phyloP scores from a whole-genome alignment of 1,140 invertebrate genomes.

The Melipona quadrifasciata region DNA sequence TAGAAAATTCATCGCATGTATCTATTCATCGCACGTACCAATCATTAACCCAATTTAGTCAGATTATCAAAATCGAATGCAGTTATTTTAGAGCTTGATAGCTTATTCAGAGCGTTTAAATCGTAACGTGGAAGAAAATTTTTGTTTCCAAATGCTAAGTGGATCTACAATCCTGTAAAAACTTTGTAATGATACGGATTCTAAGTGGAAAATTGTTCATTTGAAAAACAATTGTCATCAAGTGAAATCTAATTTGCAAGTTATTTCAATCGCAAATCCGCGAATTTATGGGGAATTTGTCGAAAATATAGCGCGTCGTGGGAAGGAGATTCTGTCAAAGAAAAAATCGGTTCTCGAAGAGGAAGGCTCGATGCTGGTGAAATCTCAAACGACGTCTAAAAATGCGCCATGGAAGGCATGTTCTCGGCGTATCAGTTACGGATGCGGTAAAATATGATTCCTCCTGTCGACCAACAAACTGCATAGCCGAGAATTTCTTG shows the following conservation, averaged over 20 bases:
- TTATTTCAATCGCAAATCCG: neutral
- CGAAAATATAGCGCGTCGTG: neutral
- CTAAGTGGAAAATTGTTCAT: neutral
- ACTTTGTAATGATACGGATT: neutral
- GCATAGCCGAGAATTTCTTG: constrained; percentile 8
- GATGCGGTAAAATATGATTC: constrained; percentile 36
- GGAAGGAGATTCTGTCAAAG: neutral
- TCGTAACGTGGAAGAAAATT: neutral
- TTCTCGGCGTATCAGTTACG: constrained; percentile 36
- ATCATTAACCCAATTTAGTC: neutral
- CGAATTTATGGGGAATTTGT: neutral
- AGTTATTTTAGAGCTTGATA: neutral
- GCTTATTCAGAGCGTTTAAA: neutral
- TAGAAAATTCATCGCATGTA: no score
- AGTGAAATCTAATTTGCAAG: no score
- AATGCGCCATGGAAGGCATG: constrained; percentile 7
- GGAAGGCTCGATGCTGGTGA: neutral
- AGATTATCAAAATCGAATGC: neutral
- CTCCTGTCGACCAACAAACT: neutral
- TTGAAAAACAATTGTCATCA: neutral
- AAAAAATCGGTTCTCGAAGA: neutral
- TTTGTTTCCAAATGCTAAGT: neutral
- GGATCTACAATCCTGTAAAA: neutral
- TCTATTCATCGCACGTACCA: no score
- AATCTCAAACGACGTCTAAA: neutral